phyloP scores from a whole-genome alignment of 2,113 vertebrate genomes.

The Chamaea fasciata region DNA sequence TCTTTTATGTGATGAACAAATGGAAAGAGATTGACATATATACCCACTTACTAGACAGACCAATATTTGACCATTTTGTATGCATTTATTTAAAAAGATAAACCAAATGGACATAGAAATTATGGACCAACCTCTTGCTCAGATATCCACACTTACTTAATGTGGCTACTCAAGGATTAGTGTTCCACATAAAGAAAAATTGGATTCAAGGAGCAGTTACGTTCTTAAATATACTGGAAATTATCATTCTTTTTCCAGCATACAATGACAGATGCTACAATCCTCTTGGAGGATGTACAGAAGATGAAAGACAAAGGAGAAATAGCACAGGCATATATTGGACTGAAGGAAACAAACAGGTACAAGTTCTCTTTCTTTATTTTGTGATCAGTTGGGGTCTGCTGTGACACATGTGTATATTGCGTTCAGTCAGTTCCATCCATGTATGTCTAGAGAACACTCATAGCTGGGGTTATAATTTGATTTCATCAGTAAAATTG shows the following conservation, averaged over 20 bases:
- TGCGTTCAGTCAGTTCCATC: neutral
- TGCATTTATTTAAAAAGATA: neutral
- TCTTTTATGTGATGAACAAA: neutral
- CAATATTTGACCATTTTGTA: neutral
- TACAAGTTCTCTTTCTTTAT: slow-evolving; percentile 42
- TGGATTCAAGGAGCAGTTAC: neutral
- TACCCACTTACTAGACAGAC: neutral
- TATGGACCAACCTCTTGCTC: neutral
- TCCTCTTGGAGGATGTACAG: slow-evolving; percentile 88
- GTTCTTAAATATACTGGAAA: neutral
- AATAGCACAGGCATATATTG: slow-evolving; percentile 93
- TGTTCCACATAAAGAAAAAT: neutral
- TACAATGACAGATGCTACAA: slow-evolving; percentile 93
- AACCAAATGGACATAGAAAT: neutral
- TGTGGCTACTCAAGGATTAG: neutral
- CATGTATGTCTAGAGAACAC: neutral
- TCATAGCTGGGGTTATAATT: neutral
- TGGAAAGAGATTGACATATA: neutral
- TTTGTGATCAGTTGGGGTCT: neutral
- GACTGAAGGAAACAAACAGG: slow-evolving; percentile 98
- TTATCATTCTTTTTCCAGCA: slow-evolving; percentile 70
- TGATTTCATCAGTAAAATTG: neutral
- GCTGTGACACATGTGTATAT: neutral
- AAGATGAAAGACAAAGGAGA: slow-evolving; percentile 96
- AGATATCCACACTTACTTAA: neutral